Evolutionary conservation across 1,140 invertebrate species (phyloP), one percentile per base, ranked within the genome.

Genomic region (Trichonephila clavata): DNA sequence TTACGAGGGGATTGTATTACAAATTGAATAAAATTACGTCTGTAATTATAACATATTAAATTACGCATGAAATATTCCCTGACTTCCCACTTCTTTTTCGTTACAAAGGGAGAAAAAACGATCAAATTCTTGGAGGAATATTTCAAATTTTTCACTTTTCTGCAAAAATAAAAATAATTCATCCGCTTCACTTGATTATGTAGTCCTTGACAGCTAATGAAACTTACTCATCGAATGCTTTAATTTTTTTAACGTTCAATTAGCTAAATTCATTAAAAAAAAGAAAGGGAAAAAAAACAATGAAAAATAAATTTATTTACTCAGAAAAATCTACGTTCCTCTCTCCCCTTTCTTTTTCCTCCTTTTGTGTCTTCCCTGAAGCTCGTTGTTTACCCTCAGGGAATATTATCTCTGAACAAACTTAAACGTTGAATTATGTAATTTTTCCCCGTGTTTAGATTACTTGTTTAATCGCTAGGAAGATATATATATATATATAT

Each of bases 401-500:
- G 71, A 39, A 77, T 77, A 77, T 77, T 77, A 77, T 77, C 71
- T 77, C 16, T 77, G 10, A 32, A 13, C 27, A 39, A 77, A 77
- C 71, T 77, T 77, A 77, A 77, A 77, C 71, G 71, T 6, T 39
- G 32, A 77, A 77, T 77, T 39, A 77, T 32, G 71, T 20, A 27
- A 77, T 77, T 77, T 39, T 39, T 39, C 71, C 27, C 71, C 71
- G 27, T 77, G 71, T 77, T 77, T 77, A 77, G 71, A 77, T 77
- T 77, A 39, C 71, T 77, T 77, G 71, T 77, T 77, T 77, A 77
- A 77, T 77, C 71, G 71, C 71, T 77, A 77, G 71, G 71, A 77
- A 77, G 71, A 77, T 77, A n/a, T n/a, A n/a, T n/a, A n/a, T n/a
- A n/a, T n/a, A n/a, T n/a, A n/a, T n/a, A n/a, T n/a, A n/a, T n/a